Conservation (phyloP, 2,888 invertebrate species). For the Diabrotica balteata region DNA sequence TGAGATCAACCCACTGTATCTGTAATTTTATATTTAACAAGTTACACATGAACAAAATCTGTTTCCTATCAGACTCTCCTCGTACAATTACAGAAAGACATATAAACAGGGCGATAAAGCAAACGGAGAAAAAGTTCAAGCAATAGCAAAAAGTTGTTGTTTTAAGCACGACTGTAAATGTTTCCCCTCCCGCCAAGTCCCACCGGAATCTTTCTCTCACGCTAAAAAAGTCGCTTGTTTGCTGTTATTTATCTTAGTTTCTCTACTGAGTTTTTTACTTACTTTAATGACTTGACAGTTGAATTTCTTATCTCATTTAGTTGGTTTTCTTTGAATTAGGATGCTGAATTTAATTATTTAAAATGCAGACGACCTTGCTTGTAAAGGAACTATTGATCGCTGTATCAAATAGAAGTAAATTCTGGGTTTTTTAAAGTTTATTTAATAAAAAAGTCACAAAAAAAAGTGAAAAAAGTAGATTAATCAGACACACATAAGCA, state of each 20-base stretch:
- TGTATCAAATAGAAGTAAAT: too few species aligned
- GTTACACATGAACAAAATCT: too few species aligned
- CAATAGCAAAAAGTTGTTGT: constrained; percentile 22
- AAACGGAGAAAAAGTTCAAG: constrained; percentile 17
- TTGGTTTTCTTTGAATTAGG: not conserved
- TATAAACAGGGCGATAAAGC: constrained; percentile 12
- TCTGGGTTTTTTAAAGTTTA: too few species aligned
- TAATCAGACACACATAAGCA: too few species aligned
- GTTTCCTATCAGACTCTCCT: too few species aligned
- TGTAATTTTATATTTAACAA: too few species aligned
- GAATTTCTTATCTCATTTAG: constrained; percentile 9
- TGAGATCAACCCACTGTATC: too few species aligned
- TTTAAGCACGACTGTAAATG: constrained; percentile 21
- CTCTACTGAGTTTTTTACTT: not conserved
- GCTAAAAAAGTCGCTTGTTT: constrained; percentile 9
- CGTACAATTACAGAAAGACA: not conserved
- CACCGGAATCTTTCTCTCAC: constrained; percentile 1
- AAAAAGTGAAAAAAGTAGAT: too few species aligned
- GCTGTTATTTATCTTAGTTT: constrained; percentile 6
- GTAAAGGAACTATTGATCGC: too few species aligned
- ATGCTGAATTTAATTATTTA: not conserved
- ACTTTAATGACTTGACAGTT: constrained; percentile 5
- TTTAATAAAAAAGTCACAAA: too few species aligned
- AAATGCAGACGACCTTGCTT: not conserved
- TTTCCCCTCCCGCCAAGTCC: constrained; percentile 4